Base-by-base conservation (phyloP, 53 echinoderm and acorn worm species). In the Actinopyga echinites region DNA sequence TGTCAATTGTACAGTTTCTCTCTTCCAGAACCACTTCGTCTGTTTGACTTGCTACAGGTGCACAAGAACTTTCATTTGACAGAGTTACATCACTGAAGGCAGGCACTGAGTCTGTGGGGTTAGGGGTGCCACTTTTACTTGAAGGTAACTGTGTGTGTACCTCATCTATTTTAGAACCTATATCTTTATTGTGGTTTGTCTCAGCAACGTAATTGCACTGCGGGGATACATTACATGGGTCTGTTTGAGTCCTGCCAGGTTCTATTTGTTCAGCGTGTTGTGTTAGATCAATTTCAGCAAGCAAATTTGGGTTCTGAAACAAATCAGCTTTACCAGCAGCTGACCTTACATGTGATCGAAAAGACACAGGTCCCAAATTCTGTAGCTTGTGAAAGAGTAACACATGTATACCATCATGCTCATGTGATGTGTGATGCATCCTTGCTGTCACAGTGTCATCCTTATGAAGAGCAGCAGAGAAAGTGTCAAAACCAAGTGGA, bases 381-480 rank as follows among this genome's bases (percentile, higher is more conserved):
- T 63, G 63, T 63, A 63, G 29, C 30, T 64, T 64, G 26, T 64
- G 64, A 64, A 30, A 64, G 3, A 64, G 28, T 15, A 64, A 26
- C 64, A 59, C 59, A 64, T 64, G 64, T 64, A 30, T 64, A 64
- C 30, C 64, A 64, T 64, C 64, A 64, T 64, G 64, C 30, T 30
- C 6, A 25, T 64, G 29, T 63, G 26, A 64, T 23, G 64, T 30
- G 29, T 64, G 64, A 64, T 64, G 64, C 29, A 64, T 32, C 30
- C 6, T 64, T 24, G 64, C 17, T 64, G 64, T 64, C 15, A 64
- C 64, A 15, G 26, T 30, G 32, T 64, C 25, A 26, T 63, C 64
- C 32, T 29, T 30, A 64, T 64, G 26, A 30, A 64, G 64, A 30
- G 64, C 64, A 64, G 64, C 64, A 25, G 30, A 64, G 26, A 64